phyloP scores from a whole-genome alignment of 2,797 vertebrate species.

The Peromyscus eremicus region DNA sequence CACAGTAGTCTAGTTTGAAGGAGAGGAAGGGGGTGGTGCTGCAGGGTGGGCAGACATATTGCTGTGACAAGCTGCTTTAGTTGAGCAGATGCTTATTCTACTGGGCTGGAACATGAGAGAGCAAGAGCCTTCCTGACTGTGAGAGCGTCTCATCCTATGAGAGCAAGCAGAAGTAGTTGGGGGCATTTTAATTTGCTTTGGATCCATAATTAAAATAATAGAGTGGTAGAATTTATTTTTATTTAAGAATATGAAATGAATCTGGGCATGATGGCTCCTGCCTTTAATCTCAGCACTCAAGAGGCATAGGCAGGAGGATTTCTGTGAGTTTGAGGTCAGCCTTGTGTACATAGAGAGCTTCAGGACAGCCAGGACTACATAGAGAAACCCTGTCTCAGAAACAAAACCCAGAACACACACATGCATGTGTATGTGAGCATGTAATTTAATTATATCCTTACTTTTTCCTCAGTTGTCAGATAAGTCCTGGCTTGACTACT shows the following conservation, averaged over 20 bases:
- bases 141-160: neutral
- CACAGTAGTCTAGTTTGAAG: neutral
- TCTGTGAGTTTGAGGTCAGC: neutral
- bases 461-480: neutral
- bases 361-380: neutral
- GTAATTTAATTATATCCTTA: constrained; percentile 42
- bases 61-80: neutral
- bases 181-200: neutral
- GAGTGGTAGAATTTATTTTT: neutral
- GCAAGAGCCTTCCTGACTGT: neutral
- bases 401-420: neutral
- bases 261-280: neutral
- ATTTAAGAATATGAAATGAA: neutral
- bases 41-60: neutral
- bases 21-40: neutral
- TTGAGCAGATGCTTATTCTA: neutral
- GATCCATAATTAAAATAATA: constrained; percentile 31
- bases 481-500: neutral
- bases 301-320: neutral
- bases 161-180: neutral
- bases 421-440: neutral
- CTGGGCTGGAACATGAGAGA: neutral
- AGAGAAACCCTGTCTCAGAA: neutral
- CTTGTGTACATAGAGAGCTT: neutral
- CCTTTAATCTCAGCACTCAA: neutral